A percentile compares a stretch with the other conserved stretches of the same genome.
Conservation (phyloP, 2,797 vertebrate genomes). For the Rhinogobio ventralis region DNA sequence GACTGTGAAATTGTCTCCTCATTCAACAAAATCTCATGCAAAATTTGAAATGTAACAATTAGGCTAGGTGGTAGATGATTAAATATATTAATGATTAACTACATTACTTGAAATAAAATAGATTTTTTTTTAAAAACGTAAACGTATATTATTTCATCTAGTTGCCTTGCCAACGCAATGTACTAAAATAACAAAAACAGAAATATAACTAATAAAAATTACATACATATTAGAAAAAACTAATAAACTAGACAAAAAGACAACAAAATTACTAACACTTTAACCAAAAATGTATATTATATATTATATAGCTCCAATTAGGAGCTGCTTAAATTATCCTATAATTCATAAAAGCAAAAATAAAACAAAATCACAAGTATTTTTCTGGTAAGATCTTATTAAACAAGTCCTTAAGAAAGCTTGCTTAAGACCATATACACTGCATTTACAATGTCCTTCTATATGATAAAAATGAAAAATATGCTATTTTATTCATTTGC, state of each 20-base stretch:
- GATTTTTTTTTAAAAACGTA: too few relatives aligned
- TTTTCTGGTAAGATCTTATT: background rate
- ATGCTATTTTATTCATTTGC: constrained; percentile 15
- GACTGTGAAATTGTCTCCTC: background rate
- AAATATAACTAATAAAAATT: background rate
- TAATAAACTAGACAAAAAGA: too few relatives aligned
- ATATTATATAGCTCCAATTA: too few relatives aligned
- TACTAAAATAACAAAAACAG: background rate
- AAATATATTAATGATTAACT: background rate
- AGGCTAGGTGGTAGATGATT: background rate
- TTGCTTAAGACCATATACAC: background rate
- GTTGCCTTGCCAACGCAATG: background rate
- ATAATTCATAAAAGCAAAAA: background rate
- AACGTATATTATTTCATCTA: background rate
- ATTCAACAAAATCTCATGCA: background rate
- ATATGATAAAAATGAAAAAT: background rate
- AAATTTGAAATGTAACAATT: background rate
- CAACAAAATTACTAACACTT: too few relatives aligned
- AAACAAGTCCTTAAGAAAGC: background rate
- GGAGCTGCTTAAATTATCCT: background rate
- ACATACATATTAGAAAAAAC: too few relatives aligned
- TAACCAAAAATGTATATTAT: too few relatives aligned
- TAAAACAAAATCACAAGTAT: background rate
- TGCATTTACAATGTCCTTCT: background rate
- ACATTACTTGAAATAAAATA: background rate